Base-by-base conservation (phyloP, 2,797 vertebrate species). In the Gymnocypris eckloni region DNA sequence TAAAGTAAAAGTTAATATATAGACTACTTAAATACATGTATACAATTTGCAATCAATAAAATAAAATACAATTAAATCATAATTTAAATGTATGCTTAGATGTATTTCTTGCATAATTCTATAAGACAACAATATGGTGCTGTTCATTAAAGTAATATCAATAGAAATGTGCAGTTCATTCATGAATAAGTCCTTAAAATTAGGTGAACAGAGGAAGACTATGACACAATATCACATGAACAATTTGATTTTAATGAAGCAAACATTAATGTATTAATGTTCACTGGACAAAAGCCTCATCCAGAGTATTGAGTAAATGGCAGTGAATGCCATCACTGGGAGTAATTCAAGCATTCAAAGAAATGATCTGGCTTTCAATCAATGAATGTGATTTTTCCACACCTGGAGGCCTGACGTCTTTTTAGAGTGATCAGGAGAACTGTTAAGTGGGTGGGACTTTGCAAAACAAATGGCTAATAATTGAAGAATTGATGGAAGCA, bases 391-490 rank as follows among this genome's bases (percentile, higher is more conserved):
- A 15, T 79, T 39, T 39, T 43, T 20, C 20, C 56, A 15, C n/a
- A 79, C 56, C 56, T 79, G n/a, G 77, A 64, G 39, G 22, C 2
- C 75, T 22, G 33, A 43, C 0, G 22, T 45, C 59, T 18, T 33
- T 66, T 67, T 50, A 50, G 10, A 64, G 64, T 28, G 61, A 50
- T n/a, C 1, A 25, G 61, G n/a, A n/a, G 25, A 80, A 80, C 61
- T 67, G 43, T 80, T 18, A 80, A 80, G 48, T 20, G 8, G 25
- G 25, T 1, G 16, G 10, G 41, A 80, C 25, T 80, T 64, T 41
- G 41, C 16, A 79, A 79, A 48, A 45, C 59, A 61, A 77, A 37
- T 22, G 75, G 33, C 9, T 77, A 77, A 39, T 41, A 54, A 56
- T 20, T 77, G 50, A 77, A 77, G 20, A 9, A 18, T 15, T 73